phyloP scores from a whole-genome alignment of 2,797 vertebrate species.

The Anableps anableps region DNA sequence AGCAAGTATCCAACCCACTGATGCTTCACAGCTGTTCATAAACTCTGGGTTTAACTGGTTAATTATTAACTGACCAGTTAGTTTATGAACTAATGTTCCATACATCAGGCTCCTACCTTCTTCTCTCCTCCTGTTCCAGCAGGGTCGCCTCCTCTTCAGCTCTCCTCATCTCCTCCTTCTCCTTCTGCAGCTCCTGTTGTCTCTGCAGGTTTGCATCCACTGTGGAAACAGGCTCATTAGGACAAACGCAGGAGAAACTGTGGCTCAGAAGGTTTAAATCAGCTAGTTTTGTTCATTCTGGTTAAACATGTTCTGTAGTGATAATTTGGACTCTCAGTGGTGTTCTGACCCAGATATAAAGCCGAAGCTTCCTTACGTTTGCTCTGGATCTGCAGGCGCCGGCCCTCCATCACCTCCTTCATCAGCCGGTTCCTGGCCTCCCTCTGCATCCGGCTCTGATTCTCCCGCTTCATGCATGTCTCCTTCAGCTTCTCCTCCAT shows the following conservation, averaged over 20 bases:
- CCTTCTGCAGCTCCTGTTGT: conserved; percentile 71
- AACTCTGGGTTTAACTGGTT: too few species aligned
- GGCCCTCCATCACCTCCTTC: conserved; percentile 83
- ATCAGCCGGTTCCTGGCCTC: conserved; percentile 82
- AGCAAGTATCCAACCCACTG: too few species aligned
- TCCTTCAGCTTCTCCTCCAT: conserved; percentile 78
- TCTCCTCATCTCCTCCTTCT: conserved; percentile 77
- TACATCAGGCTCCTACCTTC: conserved; percentile 68
- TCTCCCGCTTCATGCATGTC: conserved; percentile 70
- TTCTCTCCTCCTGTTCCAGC: conserved; percentile 76
- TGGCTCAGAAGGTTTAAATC: neutral
- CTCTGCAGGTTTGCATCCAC: conserved; percentile 81
- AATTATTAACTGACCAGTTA: too few species aligned
- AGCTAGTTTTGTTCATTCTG: too few species aligned
- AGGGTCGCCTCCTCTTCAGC: conserved; percentile 70
- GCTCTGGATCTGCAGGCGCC: conserved; percentile 84
- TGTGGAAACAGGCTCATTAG: conserved; percentile 53
- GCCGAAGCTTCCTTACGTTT: conserved; percentile 78
- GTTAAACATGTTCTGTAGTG: neutral
- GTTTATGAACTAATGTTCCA: too few species aligned
- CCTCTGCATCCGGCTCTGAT: conserved; percentile 69
- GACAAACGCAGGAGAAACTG: neutral
- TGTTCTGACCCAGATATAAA: too few species aligned
- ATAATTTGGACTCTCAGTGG: too few species aligned
- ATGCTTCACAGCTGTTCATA: too few species aligned